Evolutionary conservation across 2,113 vertebrate genomes (phyloP).

Genomic region (Oxyura jamaicensis): DNA sequence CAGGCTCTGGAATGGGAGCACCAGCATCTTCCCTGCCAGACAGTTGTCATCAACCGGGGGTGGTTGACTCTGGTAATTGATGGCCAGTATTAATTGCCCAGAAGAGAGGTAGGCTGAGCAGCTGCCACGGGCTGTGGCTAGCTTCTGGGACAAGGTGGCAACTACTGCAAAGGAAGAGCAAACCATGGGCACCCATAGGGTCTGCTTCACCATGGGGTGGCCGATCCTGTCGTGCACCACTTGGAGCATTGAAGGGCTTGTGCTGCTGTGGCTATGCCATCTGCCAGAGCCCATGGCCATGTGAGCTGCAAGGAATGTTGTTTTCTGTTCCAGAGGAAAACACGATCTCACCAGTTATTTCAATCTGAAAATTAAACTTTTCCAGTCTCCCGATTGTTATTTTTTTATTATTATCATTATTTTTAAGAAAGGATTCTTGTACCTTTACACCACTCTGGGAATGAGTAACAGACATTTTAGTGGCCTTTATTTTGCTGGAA

Average conservation of each 20-base stretch:
- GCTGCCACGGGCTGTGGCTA: not conserved
- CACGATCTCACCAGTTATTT: not conserved
- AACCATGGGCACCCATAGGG: not conserved
- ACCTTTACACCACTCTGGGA: not conserved
- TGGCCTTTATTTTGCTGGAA: not conserved
- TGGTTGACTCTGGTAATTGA: not conserved
- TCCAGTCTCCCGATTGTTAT: not conserved
- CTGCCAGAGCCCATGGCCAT: not conserved
- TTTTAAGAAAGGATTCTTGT: not conserved
- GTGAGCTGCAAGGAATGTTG: not conserved
- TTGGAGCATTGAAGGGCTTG: not conserved
- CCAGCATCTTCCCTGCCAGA: not conserved
- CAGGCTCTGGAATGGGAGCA: not conserved
- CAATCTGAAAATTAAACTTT: not conserved
- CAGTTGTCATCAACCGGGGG: fast-evolving
- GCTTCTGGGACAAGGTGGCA: not conserved
- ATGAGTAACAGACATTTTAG: not conserved
- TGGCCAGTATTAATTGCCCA: not conserved
- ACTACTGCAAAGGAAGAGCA: not conserved
- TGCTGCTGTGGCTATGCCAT: not conserved
- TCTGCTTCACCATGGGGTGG: not conserved
- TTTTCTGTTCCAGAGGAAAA: not conserved
- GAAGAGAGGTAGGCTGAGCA: not conserved
- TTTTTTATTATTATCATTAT: too few species aligned
- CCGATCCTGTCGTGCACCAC: fast-evolving